Percentiles rank a stretch among this genome's conserved stretches.
phyloP scores from a whole-genome alignment of 2,888 invertebrate species.

The Lasiommata megera region DNA sequence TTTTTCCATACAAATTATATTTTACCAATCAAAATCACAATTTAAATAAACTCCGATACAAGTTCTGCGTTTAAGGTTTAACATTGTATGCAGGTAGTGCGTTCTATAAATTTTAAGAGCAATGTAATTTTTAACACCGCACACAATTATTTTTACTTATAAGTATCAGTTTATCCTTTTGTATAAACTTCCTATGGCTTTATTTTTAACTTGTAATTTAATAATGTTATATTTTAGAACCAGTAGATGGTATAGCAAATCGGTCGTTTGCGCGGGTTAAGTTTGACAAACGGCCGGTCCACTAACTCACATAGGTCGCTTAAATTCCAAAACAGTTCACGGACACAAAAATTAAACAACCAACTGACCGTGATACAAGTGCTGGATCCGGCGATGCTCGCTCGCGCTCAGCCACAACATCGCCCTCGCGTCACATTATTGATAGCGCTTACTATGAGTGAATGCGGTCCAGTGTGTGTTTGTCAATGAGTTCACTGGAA shows the following conservation, averaged over 20 bases:
- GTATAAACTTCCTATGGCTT: neutral
- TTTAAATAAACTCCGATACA: neutral
- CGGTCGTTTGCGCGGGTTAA: too few relatives aligned
- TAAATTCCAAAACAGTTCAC: too few relatives aligned
- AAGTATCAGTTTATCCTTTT: neutral
- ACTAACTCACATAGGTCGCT: too few relatives aligned
- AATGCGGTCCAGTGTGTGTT: too few relatives aligned
- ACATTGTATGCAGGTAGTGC: neutral
- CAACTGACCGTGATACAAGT: slow-evolving; percentile 60
- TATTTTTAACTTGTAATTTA: too few relatives aligned
- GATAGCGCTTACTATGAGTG: too few relatives aligned
- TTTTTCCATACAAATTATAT: neutral
- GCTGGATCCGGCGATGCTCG: slow-evolving; percentile 66
- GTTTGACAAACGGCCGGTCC: too few relatives aligned
- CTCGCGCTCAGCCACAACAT: slow-evolving; percentile 69
- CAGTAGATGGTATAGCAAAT: too few relatives aligned
- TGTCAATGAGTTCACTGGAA: too few relatives aligned
- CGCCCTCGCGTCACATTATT: slow-evolving; percentile 14
- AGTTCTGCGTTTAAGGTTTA: neutral
- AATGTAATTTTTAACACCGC: neutral
- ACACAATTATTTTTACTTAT: neutral
- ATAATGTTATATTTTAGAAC: too few relatives aligned
- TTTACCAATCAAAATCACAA: neutral
- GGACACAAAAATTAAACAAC: too few relatives aligned
- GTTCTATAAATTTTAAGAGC: neutral